phyloP scores from a whole-genome alignment of 2,113 vertebrate species.

The Uria aalge region DNA sequence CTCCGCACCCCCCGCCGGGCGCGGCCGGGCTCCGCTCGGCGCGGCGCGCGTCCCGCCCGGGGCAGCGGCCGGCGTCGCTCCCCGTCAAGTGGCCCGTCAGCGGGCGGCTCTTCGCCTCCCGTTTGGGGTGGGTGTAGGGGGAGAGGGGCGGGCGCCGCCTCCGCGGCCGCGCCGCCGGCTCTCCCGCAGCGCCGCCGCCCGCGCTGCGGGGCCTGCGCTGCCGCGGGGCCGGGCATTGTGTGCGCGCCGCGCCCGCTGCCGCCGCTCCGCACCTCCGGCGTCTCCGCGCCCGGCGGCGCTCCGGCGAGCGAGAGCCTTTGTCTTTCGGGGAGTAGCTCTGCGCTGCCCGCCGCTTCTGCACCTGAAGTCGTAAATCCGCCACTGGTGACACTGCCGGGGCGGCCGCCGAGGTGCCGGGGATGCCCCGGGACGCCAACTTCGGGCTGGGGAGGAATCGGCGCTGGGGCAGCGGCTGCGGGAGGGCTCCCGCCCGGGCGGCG shows the following conservation, averaged over 20 bases:
- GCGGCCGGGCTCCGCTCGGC: background rate
- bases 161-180: background rate
- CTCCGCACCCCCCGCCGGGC: background rate
- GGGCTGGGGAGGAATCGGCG: background rate
- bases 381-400: background rate
- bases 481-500: background rate
- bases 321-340: background rate
- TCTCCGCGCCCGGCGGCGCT: background rate
- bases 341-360: background rate
- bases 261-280: background rate
- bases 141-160: background rate
- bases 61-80: background rate
- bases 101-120: background rate
- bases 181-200: background rate
- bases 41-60: background rate
- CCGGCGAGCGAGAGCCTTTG: background rate
- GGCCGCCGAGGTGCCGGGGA: background rate
- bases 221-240: slow-evolving; percentile 6
- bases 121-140: background rate
- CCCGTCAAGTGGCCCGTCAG: background rate
- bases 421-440: background rate
- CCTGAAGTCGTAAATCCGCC: background rate
- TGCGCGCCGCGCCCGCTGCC: background rate
- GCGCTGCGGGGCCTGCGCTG: background rate
- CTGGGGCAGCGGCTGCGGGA: background rate